Evolutionary conservation across 2,888 invertebrate species (phyloP), one percentile per base, ranked within the genome.

Genomic region (Hirtodrosophila confusa): DNA sequence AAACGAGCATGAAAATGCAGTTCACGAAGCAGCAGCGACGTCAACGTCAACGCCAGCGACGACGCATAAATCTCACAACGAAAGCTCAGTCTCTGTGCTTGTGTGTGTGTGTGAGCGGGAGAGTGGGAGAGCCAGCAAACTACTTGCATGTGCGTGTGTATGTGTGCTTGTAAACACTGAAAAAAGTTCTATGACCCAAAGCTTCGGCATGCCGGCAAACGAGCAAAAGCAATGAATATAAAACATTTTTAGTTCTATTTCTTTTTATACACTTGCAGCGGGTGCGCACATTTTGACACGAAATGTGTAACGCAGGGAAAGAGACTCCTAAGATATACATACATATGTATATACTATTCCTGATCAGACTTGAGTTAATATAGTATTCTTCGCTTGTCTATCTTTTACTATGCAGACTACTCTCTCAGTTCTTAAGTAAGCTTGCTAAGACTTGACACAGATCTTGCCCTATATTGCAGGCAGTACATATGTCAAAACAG

Each of bases 131-230:
- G 66, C 51, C 24, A 35, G 45, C 48, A 33, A 39, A 45, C 49
- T 56, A 39, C 43, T 48, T 27, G 27, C 57, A 48, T 23, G 33
- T 57, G 37, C 17, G 39, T 8, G n/a, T 60, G 40, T 63, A 63
- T 43, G 72, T 43, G 62, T 49, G 78, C 61, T 67, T 76, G 85
- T 80, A 82, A 80, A 78, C 70, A 78, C 40, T 65, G 62, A 69
- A 76, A 78, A 88, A 89, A 89, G 88, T 89, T 89, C 88, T 89
- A 89, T 89, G 88, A 89, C 88, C 88, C 61, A 89, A 87, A 87
- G 82, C 78, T 86, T 55, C n/a, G 43, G 51, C 74, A 36, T 73
- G 75, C 76, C 75, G 74, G 50, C 70, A 70, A 43, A 70, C 39
- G 45, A 24, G 51, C 40, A 29, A 49, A 45, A 35, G 54, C 75